phyloP scores from a whole-genome alignment of 2,888 invertebrate genomes.

The Lepidonotus clava region DNA sequence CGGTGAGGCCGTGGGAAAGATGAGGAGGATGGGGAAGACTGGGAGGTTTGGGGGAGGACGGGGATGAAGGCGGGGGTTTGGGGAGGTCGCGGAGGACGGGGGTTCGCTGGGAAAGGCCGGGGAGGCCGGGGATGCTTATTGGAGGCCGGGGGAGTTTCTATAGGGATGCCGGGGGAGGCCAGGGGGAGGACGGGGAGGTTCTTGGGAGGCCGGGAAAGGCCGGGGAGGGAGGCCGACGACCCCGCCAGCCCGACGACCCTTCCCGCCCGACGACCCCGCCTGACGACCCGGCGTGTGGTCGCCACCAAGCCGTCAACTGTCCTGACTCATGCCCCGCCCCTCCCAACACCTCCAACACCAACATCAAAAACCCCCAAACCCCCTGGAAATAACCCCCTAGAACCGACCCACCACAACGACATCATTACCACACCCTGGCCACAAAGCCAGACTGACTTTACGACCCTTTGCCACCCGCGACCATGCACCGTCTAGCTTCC shows the following conservation, averaged over 20 bases:
- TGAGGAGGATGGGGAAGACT: too few relatives aligned
- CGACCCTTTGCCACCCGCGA: background rate
- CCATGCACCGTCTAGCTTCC: background rate
- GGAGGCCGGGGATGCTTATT: too few relatives aligned
- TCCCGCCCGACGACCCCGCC: slow-evolving; percentile 30
- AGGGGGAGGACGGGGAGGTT: too few relatives aligned
- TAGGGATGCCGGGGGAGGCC: too few relatives aligned
- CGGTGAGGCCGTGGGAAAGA: too few relatives aligned
- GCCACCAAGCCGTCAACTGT: background rate
- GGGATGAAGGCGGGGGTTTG: too few relatives aligned
- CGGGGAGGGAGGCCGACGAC: slow-evolving; percentile 5
- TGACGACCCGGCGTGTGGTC: background rate
- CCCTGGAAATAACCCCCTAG: background rate
- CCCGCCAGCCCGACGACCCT: background rate
- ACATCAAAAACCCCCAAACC: too few relatives aligned
- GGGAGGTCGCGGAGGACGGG: too few relatives aligned
- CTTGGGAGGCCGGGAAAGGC: background rate
- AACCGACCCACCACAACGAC: background rate
- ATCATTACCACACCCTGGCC: background rate
- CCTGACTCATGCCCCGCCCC: slow-evolving; percentile 19
- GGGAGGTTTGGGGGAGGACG: too few relatives aligned
- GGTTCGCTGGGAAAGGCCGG: too few relatives aligned
- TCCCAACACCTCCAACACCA: background rate
- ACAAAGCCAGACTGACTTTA: background rate
- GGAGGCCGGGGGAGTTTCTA: too few relatives aligned